Evolutionary conservation across 2,888 invertebrate species (phyloP).

Genomic region (Anthrax anthrax): DNA sequence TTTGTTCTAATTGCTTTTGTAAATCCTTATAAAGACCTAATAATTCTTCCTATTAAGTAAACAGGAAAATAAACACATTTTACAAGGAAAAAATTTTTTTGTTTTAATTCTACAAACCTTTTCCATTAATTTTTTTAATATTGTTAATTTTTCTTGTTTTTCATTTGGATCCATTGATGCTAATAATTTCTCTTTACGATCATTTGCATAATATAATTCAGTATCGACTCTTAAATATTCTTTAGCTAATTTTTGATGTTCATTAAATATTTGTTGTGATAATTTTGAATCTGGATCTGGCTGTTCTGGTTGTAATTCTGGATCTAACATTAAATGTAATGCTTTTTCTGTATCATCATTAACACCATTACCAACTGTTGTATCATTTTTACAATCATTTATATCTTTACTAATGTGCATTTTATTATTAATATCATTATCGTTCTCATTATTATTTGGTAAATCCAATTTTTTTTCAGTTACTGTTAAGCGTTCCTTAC

Average conservation of each 20-base stretch:
- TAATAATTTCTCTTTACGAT: conserved; percentile 62
- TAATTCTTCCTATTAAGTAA: conserved; percentile 21
- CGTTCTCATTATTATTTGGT: not conserved
- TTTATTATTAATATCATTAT: not conserved
- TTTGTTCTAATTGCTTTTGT: conserved; percentile 25
- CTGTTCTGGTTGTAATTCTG: conserved; percentile 67
- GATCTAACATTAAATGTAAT: conserved; percentile 61
- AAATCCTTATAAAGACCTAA: conserved; percentile 27
- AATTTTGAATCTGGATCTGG: conserved; percentile 63
- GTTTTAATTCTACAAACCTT: conserved; percentile 12
- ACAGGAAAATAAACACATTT: too few species aligned
- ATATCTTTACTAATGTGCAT: too few species aligned
- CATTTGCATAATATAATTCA: conserved; percentile 65
- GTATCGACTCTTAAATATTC: conserved; percentile 82
- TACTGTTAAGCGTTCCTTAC: conserved; percentile 30
- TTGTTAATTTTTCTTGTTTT: conserved; percentile 25
- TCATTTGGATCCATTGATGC: conserved; percentile 31
- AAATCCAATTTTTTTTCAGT: conserved; percentile 23
- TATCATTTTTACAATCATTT: not conserved
- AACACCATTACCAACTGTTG: conserved; percentile 10
- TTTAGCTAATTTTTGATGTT: conserved; percentile 75
- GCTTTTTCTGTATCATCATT: conserved; percentile 31
- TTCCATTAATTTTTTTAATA: conserved; percentile 29
- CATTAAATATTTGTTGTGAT: conserved; percentile 74
- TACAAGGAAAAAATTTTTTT: too few species aligned